Percentiles rank a stretch among this genome's conserved stretches.
Conservation (phyloP, 1,140 invertebrate genomes). For the Neocloeon triangulifer region DNA sequence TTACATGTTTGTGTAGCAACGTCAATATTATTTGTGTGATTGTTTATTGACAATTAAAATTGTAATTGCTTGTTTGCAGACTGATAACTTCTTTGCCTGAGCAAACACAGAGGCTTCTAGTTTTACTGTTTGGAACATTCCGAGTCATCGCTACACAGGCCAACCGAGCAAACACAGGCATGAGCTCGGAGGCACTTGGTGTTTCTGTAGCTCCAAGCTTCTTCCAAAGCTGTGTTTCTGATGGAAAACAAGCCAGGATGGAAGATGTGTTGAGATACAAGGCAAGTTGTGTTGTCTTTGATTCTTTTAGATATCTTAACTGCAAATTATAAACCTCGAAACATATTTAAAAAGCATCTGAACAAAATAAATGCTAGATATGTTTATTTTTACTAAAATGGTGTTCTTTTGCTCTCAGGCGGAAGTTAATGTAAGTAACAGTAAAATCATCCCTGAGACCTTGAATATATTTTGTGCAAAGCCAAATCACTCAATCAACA, state of each 20-base stretch:
- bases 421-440: constrained; percentile 26
- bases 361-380: constrained; percentile 6
- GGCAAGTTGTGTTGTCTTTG: constrained; percentile 25
- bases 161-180: constrained; percentile 68
- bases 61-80: constrained; percentile 28
- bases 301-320: constrained; percentile 6
- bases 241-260: constrained; percentile 74
- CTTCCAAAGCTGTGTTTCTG: constrained; percentile 87
- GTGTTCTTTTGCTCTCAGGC: constrained; percentile 18
- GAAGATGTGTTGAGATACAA: constrained; percentile 86
- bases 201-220: constrained; percentile 94
- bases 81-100: constrained; percentile 68
- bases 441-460: too few relatives aligned
- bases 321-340: not conserved
- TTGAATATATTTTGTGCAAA: too few relatives aligned
- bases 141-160: constrained; percentile 85
- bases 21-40: not conserved
- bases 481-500: too few relatives aligned
- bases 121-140: constrained; percentile 92
- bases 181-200: constrained; percentile 90
- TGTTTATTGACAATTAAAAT: not conserved
- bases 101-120: constrained; percentile 78
- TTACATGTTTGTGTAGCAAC: not conserved
- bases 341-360: constrained; percentile 2
- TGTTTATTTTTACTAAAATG: constrained; percentile 19